Evolutionary conservation across 2,888 invertebrate genomes (phyloP), one percentile per base, ranked within the genome.

Genomic region (Ophraella communa): DNA sequence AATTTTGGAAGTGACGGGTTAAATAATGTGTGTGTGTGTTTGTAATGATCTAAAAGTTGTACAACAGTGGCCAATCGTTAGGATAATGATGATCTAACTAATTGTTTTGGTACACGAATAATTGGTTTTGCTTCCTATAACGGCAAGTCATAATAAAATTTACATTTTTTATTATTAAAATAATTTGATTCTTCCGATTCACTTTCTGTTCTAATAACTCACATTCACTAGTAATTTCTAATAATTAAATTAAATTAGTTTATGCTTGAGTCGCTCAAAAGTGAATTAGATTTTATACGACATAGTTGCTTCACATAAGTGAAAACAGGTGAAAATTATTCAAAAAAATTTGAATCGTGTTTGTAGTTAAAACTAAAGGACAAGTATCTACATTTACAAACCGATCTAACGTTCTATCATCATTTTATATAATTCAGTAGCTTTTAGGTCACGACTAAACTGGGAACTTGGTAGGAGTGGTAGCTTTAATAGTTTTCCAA

Each of bases 181-280:
- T 70, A 69, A 73, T 73, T 70, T 56, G 66, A 68, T 51, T 68
- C 73, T 73, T 71, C 73, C 69, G 67, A 71, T 71, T 70, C 69
- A 73, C 74, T 74, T 74, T 73, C 72, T 71, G 72, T 71, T 73
- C 71, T 71, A 73, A 71, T 72, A 71, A 72, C 65, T 69, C 67
- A 72, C 71, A 69, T 71, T 71, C 71, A 71, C 69, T 65, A 62
- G 65, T 69, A 72, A 71, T 73, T 72, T 72, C 71, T 71, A 68
- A 68, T 69, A 74, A 74, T 74, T 74, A 74, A 71, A 71, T 70
- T 63, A 67, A 73, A 74, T 71, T 72, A 66, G 67, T 73, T 73
- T 66, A 72, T 74, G 74, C 72, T 72, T 73, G 72, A 74, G 68
- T 72, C 73, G 64, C 61, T 71, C 64, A 64, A 65, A 64, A 69